Evolutionary conservation across 2,797 vertebrate species (phyloP), one percentile per base, ranked within the genome.

Genomic region (Poeciliopsis presidionis): DNA sequence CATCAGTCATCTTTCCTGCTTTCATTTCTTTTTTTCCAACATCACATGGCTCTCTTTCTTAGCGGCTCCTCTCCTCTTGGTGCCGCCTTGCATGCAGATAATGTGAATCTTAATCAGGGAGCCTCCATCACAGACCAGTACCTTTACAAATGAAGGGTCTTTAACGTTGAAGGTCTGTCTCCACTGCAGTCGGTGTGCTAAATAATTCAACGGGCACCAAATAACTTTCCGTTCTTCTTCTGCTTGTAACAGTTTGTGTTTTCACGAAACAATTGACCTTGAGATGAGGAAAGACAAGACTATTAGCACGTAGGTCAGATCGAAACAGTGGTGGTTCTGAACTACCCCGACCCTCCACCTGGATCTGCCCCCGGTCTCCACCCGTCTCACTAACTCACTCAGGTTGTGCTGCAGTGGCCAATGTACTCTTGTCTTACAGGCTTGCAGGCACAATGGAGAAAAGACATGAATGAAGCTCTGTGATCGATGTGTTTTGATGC

Each of bases 111-210:
- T 87, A 82, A 85, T 89, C 84, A 83, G 75, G 80, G 45, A 14
- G 63, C 73, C 63, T 71, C 73, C 78, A 84, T 86, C 84, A 85
- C 72, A 78, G 80, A 59, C 80, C 61, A 57, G 81, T 74, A 71
- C 63, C 85, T 88, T 87, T 87, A 88, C 84, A 89, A 89, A 89
- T 84, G 76, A 81, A 83, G 77, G 61, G n/a, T 84, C 77, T 81
- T 88, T 88, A 84, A 78, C 77, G 83, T 77, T 59, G 75, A n/a
- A 45, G 74, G 79, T 74, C 74, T 78, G 51, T 72, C 72, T 80
- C 61, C 78, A 41, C 72, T 45, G 73, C 73, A 61, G 84, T 82
- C 81, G 63, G 28, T 33, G 14, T 53, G 69, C 87, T 91, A 79
- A 89, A 89, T 88, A 85, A 85, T 84, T 90, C 65, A 90, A 79